phyloP scores from a whole-genome alignment of 1,140 invertebrate species.

The Drosophila teissieri region DNA sequence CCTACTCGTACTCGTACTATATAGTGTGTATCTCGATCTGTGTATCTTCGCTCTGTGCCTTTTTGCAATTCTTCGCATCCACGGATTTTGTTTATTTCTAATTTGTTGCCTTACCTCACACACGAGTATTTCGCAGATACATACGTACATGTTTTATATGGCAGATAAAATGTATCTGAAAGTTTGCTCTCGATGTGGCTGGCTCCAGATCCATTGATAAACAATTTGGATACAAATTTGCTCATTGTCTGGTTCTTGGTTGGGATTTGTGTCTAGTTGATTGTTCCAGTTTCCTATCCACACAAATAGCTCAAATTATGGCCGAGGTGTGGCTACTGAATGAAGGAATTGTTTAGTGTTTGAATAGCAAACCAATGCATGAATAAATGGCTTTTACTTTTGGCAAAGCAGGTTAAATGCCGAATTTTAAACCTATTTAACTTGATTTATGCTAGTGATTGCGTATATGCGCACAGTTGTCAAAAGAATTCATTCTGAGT shows the following conservation, averaged over 20 bases:
- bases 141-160: neutral
- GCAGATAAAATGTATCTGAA: conserved; percentile 32
- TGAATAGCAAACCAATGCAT: conserved; percentile 22
- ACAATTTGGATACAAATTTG: conserved; percentile 50
- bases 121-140: conserved; percentile 30
- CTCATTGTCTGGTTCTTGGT: conserved; percentile 45
- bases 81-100: conserved; percentile 54
- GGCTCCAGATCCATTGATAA: conserved; percentile 57
- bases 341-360: conserved; percentile 20
- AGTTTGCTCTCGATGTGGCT: conserved; percentile 9
- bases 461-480: conserved; percentile 3
- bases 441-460: conserved; percentile 24
- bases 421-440: conserved; percentile 6
- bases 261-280: conserved; percentile 20
- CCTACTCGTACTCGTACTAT: conserved; percentile 6
- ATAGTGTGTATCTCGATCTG: conserved; percentile 22
- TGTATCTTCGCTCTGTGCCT: conserved; percentile 34
- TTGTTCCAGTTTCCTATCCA: conserved; percentile 46
- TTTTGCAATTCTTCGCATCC: conserved; percentile 56
- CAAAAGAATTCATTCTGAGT: neutral
- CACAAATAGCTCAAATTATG: conserved; percentile 26
- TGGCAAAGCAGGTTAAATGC: conserved; percentile 12
- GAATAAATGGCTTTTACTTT: conserved; percentile 35
- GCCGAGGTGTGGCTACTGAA: conserved; percentile 41
- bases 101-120: conserved; percentile 46